phyloP scores from a whole-genome alignment of 92 coral and sea anemone species.

The Parazoanthus atlanticus region DNA sequence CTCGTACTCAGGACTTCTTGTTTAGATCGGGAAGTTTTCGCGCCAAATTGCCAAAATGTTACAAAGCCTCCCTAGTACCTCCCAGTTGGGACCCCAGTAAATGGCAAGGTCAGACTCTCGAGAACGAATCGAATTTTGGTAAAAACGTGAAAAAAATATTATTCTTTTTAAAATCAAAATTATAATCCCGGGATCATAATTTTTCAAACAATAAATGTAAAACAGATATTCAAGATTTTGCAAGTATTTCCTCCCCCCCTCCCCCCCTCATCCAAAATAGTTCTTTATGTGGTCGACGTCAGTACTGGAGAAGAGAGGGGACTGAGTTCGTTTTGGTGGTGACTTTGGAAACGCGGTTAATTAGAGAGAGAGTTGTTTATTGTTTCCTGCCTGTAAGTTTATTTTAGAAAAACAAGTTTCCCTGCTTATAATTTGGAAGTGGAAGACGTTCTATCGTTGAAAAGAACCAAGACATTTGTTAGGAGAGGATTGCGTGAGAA shows the following conservation, averaged over 20 bases:
- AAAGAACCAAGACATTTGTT: not conserved
- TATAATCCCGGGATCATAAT: too few relatives aligned
- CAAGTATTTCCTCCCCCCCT: not conserved
- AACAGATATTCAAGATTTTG: not conserved
- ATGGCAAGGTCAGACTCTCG: not conserved
- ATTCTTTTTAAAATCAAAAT: not conserved
- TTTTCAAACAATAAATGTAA: not conserved
- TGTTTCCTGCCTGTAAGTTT: not conserved
- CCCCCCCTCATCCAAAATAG: too few relatives aligned
- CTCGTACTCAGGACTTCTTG: not conserved
- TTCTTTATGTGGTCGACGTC: not conserved
- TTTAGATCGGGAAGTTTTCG: not conserved
- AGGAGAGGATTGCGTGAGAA: not conserved
- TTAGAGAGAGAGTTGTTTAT: not conserved
- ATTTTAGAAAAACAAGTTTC: not conserved
- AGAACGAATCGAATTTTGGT: not conserved
- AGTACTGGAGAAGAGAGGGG: slow-evolving; percentile 19
- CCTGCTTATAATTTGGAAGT: not conserved
- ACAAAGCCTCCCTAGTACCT: not conserved
- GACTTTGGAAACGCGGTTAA: slow-evolving; percentile 35
- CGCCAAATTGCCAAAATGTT: not conserved
- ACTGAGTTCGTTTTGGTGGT: slow-evolving; percentile 41
- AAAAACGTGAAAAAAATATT: not conserved
- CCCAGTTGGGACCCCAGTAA: not conserved
- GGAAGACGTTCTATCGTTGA: not conserved